Percentiles rank a stretch among this genome's conserved stretches.
These are phyloP conservation scores for Aramus guarauna DNA, from an alignment of 2,113 vertebrate genomes.

Conservation along the genomic window DNA sequence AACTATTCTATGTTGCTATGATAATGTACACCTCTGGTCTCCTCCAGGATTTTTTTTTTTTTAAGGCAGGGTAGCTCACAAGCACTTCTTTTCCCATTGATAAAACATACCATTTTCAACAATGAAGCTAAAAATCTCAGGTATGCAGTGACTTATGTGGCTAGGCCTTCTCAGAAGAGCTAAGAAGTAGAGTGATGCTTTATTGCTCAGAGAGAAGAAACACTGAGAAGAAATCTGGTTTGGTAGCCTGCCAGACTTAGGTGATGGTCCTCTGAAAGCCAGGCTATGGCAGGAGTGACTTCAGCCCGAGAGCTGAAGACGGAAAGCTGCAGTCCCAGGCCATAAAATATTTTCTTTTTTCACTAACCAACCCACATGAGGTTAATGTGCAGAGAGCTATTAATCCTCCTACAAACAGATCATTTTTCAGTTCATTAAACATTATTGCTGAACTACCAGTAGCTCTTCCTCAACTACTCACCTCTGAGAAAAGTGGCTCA, in stretches of 20 bases:
- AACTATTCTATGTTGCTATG: too few species aligned
- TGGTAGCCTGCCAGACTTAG: background rate
- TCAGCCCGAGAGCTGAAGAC: background rate
- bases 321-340: background rate
- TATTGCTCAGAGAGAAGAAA: background rate
- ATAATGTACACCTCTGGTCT: background rate
- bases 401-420: background rate
- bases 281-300: background rate
- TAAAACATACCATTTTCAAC: background rate
- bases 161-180: background rate
- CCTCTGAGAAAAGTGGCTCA: background rate
- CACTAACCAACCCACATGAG: background rate
- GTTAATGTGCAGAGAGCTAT: background rate
- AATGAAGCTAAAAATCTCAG: background rate
- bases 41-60: background rate
- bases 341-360: background rate
- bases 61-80: background rate
- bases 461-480: background rate
- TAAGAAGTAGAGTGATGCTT: background rate
- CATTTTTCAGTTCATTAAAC: conserved; percentile 7
- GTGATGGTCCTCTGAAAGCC: background rate
- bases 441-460: background rate
- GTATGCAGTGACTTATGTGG: background rate
- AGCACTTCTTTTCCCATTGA: background rate
- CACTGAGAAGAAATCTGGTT: background rate